A percentile compares a stretch with the other conserved stretches of the same genome.
phyloP scores from a whole-genome alignment of 35 echinoderm and acorn worm species.

The Ptychodera flava region DNA sequence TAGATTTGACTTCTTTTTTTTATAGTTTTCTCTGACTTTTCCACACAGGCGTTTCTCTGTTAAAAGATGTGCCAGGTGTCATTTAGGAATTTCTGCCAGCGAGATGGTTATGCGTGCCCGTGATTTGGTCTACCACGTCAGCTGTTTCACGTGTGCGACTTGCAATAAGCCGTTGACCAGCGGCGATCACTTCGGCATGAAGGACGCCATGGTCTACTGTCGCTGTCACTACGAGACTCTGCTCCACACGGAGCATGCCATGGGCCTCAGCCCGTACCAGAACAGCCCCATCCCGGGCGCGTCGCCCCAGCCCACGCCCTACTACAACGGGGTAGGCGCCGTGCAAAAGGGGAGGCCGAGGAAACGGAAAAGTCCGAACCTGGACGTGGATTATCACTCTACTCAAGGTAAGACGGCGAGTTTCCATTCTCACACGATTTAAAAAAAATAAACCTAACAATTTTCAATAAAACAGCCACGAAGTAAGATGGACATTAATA shows the following conservation, averaged over 20 bases:
- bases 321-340: conserved; percentile 48
- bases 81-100: conserved; percentile 72
- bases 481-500: no score
- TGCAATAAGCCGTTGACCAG: conserved; percentile 72
- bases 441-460: no score
- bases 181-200: conserved; percentile 95
- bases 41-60: conserved; percentile 61
- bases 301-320: conserved; percentile 42
- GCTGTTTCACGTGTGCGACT: conserved; percentile 79
- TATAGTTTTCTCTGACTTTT: no score
- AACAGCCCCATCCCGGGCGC: conserved; percentile 29
- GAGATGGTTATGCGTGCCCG: conserved; percentile 98
- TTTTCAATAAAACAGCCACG: no score
- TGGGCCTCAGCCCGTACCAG: conserved; percentile 14
- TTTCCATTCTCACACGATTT: no score
- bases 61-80: conserved; percentile 82
- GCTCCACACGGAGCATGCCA: conserved; percentile 8
- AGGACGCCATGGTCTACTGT: conserved; percentile 81
- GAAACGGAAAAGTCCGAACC: conserved; percentile 52
- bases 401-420: not conserved
- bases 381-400: not conserved
- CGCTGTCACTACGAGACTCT: conserved; percentile 80
- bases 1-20: no score
- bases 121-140: conserved; percentile 78
- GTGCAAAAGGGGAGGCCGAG: conserved; percentile 90